Percentiles rank a stretch among this genome's conserved stretches.
Evolutionary conservation across 2,113 vertebrate genomes (phyloP).

Genomic region (Psammodynastes pulverulentus): DNA sequence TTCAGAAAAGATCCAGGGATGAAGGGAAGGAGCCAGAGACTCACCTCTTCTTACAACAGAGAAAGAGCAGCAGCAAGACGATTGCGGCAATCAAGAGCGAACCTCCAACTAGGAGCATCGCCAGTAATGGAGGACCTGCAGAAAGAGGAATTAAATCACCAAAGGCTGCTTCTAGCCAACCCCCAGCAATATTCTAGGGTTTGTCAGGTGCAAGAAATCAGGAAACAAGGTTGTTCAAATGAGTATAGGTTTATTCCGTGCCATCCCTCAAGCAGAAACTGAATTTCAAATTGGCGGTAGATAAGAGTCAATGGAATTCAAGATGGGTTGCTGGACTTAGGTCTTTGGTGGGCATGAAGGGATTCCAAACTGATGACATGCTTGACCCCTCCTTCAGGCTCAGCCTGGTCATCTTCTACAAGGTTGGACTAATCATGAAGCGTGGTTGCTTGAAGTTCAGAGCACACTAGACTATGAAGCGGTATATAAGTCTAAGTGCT

Average conservation of each 20-base stretch:
- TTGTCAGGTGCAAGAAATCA: not conserved
- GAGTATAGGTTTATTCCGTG: not conserved
- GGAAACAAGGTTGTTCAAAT: not conserved
- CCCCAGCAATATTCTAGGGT: not conserved
- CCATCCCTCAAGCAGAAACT: not conserved
- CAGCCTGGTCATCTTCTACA: not conserved
- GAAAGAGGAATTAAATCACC: not conserved
- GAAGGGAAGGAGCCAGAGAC: constrained; percentile 11
- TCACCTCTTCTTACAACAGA: constrained; percentile 80
- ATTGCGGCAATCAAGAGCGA: constrained; percentile 70
- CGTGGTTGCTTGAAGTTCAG: not conserved
- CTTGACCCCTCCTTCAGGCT: not conserved
- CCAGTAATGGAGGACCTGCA: constrained; percentile 57
- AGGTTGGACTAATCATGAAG: not conserved
- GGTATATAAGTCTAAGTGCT: too few relatives aligned
- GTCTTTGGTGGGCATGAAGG: not conserved
- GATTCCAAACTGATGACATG: not conserved
- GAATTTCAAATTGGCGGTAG: not conserved
- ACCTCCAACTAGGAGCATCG: constrained; percentile 73
- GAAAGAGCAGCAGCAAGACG: constrained; percentile 71
- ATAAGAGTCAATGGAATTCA: not conserved
- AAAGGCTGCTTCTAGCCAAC: not conserved
- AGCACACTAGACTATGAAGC: not conserved
- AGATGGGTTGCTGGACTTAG: not conserved
- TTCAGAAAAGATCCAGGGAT: not conserved